A percentile compares a stretch with the other conserved stretches of the same genome.
These are phyloP conservation scores for Apteryx mantelli DNA, from an alignment of 2,113 vertebrate genomes.

Conservation along the genomic window DNA sequence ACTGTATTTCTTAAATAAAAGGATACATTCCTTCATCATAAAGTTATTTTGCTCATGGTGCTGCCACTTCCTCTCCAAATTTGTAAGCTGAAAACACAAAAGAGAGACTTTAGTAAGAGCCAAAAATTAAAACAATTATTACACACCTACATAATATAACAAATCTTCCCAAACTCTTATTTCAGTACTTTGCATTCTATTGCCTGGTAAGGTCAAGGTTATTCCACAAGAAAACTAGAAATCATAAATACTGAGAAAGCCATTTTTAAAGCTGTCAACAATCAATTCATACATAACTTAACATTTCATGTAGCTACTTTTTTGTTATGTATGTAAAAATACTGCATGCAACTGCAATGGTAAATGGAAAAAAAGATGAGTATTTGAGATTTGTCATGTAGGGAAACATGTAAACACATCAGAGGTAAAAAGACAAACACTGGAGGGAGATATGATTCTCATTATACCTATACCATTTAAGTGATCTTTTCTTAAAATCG, in stretches of 20 bases:
- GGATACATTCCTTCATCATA: constrained; percentile 99
- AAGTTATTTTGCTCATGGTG: constrained; percentile 98
- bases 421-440: background rate
- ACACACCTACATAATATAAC: background rate
- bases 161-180: background rate
- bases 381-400: background rate
- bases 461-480: constrained; percentile 2
- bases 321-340: background rate
- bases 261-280: background rate
- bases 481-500: constrained; percentile 56
- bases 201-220: background rate
- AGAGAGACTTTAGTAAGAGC: constrained; percentile 26
- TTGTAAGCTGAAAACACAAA: constrained; percentile 85
- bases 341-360: background rate
- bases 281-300: background rate
- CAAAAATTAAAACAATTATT: constrained; percentile 16
- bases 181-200: background rate
- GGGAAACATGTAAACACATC: background rate
- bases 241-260: constrained; percentile 18
- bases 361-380: background rate
- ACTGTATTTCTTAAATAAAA: constrained; percentile 72
- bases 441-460: background rate
- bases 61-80: constrained; percentile 97
- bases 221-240: background rate
- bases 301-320: background rate